Conservation (phyloP, 2,888 invertebrate species). For the Sphaerophoria taeniata region DNA sequence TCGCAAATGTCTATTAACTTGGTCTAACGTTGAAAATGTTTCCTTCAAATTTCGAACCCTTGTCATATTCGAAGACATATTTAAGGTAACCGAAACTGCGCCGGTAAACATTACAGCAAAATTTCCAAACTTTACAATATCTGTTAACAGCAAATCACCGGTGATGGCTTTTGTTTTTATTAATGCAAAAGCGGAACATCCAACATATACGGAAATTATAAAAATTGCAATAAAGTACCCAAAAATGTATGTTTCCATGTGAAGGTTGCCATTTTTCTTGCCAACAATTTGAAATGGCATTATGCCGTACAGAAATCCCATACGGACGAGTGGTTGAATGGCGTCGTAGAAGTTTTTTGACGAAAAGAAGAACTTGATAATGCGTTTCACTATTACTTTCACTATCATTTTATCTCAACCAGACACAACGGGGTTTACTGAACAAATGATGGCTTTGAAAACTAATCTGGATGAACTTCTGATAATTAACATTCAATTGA, state of each 20-base stretch:
- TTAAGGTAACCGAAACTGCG: too few relatives aligned
- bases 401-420: too few relatives aligned
- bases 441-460: too few relatives aligned
- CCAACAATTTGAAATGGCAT: conserved; percentile 80
- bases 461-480: too few relatives aligned
- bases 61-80: background rate
- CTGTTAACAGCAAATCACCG: conserved; percentile 81
- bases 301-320: conserved; percentile 80
- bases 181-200: conserved; percentile 77
- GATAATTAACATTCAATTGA: too few relatives aligned
- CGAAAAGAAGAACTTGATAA: background rate
- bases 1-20: too few relatives aligned
- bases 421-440: too few relatives aligned
- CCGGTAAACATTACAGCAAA: background rate
- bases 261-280: conserved; percentile 78
- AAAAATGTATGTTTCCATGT: conserved; percentile 76
- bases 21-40: too few relatives aligned
- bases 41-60: background rate
- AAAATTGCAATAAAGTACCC: conserved; percentile 76
- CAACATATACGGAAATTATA: conserved; percentile 74
- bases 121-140: conserved; percentile 78
- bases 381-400: too few relatives aligned
- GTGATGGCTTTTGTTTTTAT: conserved; percentile 79
- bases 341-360: conserved; percentile 77
- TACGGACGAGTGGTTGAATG: conserved; percentile 79